These are phyloP conservation scores for Protosalanx chinensis DNA, from an alignment of 2,797 vertebrate species.

Conservation along the genomic window DNA sequence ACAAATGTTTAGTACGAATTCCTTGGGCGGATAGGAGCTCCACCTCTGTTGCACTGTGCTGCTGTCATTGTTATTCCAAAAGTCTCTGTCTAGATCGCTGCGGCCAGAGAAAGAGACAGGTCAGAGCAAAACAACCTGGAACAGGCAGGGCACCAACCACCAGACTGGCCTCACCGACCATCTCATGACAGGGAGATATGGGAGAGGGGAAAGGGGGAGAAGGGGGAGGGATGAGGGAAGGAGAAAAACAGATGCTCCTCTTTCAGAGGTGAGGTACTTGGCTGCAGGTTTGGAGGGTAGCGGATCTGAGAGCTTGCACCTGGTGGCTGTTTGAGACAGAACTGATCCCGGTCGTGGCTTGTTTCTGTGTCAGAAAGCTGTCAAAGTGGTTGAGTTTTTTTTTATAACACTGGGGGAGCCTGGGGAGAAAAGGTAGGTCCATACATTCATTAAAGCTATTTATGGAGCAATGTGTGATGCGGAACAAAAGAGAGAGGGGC, in stretches of 20 bases:
- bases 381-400: constrained; percentile 32
- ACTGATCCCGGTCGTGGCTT: constrained; percentile 37
- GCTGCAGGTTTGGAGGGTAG: constrained; percentile 39
- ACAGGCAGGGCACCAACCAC: constrained; percentile 65
- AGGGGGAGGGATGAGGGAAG: constrained; percentile 7
- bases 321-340: constrained; percentile 41
- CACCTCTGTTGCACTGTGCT: constrained; percentile 99
- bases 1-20: constrained; percentile 99
- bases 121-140: constrained; percentile 86
- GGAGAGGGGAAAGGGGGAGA: background rate
- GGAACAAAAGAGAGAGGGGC: constrained; percentile 48
- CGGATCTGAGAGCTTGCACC: constrained; percentile 40
- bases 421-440: constrained; percentile 40
- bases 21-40: constrained; percentile 99
- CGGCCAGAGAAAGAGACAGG: constrained; percentile 89
- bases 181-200: background rate
- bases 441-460: constrained; percentile 56
- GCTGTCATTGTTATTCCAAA: constrained; percentile 99
- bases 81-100: constrained; percentile 99
- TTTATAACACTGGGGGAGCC: constrained; percentile 46
- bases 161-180: background rate
- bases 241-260: constrained; percentile 18
- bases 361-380: constrained; percentile 48
- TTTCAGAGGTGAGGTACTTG: constrained; percentile 31
- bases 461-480: constrained; percentile 52